Percentiles rank a stretch among this genome's conserved stretches.
These are phyloP conservation scores for Slavum lentiscoides DNA, from an alignment of 2,888 invertebrate genomes.

Conservation along the genomic window DNA sequence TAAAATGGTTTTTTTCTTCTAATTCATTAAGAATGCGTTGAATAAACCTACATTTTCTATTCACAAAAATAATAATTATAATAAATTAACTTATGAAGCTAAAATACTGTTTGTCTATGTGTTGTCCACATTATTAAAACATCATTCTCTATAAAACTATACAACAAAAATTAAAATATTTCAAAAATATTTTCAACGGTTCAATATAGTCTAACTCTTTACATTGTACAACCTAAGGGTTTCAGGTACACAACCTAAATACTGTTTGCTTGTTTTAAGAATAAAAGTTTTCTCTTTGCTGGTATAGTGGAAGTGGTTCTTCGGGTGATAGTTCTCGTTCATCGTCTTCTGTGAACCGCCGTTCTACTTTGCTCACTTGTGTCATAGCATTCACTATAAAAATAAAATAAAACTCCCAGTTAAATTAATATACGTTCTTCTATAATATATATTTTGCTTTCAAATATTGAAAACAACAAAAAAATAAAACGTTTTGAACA, in stretches of 20 bases:
- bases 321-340: constrained; percentile 69
- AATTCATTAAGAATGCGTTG: constrained; percentile 15
- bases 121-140: constrained; percentile 35
- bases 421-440: constrained; percentile 37
- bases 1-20: constrained; percentile 10
- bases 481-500: constrained; percentile 33
- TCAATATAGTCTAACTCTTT: constrained; percentile 43
- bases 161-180: constrained; percentile 50
- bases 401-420: too few relatives aligned
- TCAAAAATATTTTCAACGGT: constrained; percentile 46
- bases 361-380: constrained; percentile 67
- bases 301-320: constrained; percentile 79
- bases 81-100: constrained; percentile 31
- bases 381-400: constrained; percentile 75
- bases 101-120: constrained; percentile 20
- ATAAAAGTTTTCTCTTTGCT: constrained; percentile 84
- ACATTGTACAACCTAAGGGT: constrained; percentile 40
- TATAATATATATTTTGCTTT: background rate
- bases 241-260: constrained; percentile 34
- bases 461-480: constrained; percentile 1
- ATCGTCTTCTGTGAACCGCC: constrained; percentile 66
- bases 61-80: constrained; percentile 29
- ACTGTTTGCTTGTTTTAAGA: constrained; percentile 58
- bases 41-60: constrained; percentile 25
- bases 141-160: constrained; percentile 45